Percentiles rank a stretch among this genome's conserved stretches.
These are phyloP conservation scores for Theonella swinhoei DNA, from an alignment of 37 sponge, comb jelly and placozoan species.

Conservation along the genomic window DNA sequence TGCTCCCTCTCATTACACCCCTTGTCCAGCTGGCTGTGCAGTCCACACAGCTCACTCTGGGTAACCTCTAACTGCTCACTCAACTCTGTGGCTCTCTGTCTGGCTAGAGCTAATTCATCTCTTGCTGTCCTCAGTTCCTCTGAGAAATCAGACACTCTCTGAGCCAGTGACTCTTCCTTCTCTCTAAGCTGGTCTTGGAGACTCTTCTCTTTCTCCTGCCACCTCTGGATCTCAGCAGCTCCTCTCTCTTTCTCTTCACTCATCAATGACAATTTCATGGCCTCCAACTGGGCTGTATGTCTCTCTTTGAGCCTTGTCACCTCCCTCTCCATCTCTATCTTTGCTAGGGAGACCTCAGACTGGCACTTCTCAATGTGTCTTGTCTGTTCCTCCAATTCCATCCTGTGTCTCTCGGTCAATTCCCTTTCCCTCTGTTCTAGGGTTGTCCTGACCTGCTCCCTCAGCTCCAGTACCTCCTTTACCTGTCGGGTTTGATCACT, in stretches of 20 bases:
- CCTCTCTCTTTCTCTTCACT: background rate
- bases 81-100: constrained; percentile 52
- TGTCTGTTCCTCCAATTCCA: background rate
- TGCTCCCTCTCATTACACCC: constrained; percentile 7
- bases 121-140: constrained; percentile 45
- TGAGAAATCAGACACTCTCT: constrained; percentile 53
- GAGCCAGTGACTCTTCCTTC: constrained; percentile 36
- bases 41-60: background rate
- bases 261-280: background rate
- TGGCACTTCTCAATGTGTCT: background rate
- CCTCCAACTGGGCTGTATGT: constrained; percentile 12
- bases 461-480: constrained; percentile 21
- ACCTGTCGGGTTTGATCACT: constrained; percentile 16
- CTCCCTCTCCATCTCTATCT: background rate
- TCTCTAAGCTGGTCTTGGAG: background rate
- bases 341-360: constrained; percentile 15
- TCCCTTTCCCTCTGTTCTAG: constrained; percentile 30
- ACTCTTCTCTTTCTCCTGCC: constrained; percentile 10
- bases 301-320: constrained; percentile 9
- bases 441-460: constrained; percentile 19
- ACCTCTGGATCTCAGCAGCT: constrained; percentile 8
- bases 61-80: constrained; percentile 29
- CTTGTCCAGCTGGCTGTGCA: constrained; percentile 27
- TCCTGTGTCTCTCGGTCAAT: constrained; percentile 1
- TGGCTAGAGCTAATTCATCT: constrained; percentile 61